Conservation (phyloP, 2,797 vertebrate genomes). For the Epinephelus awoara region DNA sequence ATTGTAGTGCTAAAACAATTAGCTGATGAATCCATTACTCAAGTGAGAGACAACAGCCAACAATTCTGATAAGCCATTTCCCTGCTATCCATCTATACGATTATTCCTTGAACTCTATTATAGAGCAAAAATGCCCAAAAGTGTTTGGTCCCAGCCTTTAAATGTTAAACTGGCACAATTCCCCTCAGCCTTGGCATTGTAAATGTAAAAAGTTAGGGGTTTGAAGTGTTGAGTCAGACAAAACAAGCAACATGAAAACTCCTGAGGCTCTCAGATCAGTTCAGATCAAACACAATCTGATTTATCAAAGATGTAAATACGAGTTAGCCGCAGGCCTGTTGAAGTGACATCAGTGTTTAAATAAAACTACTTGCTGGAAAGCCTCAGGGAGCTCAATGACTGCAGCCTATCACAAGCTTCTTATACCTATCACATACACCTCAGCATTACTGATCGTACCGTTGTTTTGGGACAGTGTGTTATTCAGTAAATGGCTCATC, state of each 20-base stretch:
- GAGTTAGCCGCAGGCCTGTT: too few species aligned
- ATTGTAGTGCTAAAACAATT: background rate
- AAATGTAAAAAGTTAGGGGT: background rate
- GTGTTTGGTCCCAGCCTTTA: background rate
- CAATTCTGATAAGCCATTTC: too few species aligned
- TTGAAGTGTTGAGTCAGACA: too few species aligned
- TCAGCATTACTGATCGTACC: background rate
- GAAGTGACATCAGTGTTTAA: too few species aligned
- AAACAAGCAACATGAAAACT: background rate
- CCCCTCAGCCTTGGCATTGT: background rate
- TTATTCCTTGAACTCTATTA: background rate
- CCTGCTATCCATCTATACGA: too few species aligned
- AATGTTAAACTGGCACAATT: background rate
- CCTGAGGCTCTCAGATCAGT: too few species aligned
- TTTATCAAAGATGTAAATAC: too few species aligned
- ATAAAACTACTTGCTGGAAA: too few species aligned
- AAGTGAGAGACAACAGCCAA: background rate
- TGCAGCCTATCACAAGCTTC: background rate
- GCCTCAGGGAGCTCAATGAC: too few species aligned
- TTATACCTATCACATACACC: too few species aligned
- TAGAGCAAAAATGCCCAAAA: background rate
- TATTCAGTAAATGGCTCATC: background rate
- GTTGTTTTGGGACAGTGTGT: slow-evolving; percentile 7
- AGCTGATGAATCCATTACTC: background rate
- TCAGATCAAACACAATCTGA: too few species aligned